A percentile compares a stretch with the other conserved stretches of the same genome.
Evolutionary conservation across 2,113 vertebrate genomes (phyloP).

Genomic region (Pseudopodoces humilis): DNA sequence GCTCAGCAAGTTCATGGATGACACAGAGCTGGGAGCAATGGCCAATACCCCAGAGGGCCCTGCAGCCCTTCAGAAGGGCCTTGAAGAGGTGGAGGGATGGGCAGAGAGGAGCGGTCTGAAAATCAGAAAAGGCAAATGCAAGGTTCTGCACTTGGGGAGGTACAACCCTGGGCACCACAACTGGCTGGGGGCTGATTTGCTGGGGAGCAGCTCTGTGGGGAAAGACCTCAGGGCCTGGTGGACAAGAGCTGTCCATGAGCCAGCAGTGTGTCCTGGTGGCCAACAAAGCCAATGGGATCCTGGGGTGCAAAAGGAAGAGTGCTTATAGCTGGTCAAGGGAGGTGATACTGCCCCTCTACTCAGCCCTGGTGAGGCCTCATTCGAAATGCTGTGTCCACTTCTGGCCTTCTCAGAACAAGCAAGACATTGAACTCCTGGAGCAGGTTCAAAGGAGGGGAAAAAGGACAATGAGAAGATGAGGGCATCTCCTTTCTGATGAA

Average conservation of each 20-base stretch:
- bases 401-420: not conserved
- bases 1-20: too few species aligned
- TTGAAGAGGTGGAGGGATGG: rapidly evolving
- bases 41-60: rapidly evolving
- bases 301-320: not conserved
- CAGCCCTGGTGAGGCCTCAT: not conserved
- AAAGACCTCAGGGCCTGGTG: not conserved
- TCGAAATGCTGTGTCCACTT: not conserved
- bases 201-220: not conserved
- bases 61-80: not conserved
- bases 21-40: not conserved
- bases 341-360: not conserved
- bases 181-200: not conserved
- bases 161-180: not conserved
- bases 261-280: not conserved
- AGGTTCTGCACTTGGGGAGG: rapidly evolving
- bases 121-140: not conserved
- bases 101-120: rapidly evolving
- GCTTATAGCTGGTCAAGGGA: rapidly evolving
- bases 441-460: not conserved
- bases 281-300: rapidly evolving
- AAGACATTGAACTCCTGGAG: not conserved
- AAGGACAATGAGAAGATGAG: not conserved
- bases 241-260: not conserved
- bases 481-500: not conserved